A percentile compares a stretch with the other conserved stretches of the same genome.
Evolutionary conservation across 2,797 vertebrate genomes (phyloP).

Genomic region (Babyrousa celebensis): DNA sequence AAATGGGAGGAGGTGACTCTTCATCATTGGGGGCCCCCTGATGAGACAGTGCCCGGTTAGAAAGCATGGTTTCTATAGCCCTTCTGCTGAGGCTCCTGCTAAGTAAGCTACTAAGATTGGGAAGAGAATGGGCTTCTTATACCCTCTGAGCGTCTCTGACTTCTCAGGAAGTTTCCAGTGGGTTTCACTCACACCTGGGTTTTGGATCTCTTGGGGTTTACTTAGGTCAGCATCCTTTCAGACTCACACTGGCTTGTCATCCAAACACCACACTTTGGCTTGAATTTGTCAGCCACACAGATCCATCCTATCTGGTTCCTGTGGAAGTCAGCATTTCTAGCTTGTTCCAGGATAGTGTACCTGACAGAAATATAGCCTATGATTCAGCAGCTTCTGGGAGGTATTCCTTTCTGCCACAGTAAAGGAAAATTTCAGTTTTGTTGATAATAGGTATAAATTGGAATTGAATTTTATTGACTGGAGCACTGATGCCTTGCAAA

Average conservation of each 20-base stretch:
- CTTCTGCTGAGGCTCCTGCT: neutral
- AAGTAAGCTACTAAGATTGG: too few relatives aligned
- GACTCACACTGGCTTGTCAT: neutral
- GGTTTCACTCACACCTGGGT: neutral
- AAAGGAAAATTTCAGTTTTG: neutral
- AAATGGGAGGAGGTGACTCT: too few relatives aligned
- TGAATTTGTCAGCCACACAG: neutral
- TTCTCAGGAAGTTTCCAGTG: neutral
- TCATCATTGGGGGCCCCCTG: accelerated
- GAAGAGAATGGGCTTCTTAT: neutral
- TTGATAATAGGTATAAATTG: neutral
- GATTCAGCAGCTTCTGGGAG: neutral
- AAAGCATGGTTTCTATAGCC: neutral
- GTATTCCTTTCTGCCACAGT: neutral
- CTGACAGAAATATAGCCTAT: neutral
- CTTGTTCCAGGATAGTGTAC: neutral
- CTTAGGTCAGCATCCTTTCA: neutral
- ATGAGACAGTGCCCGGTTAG: neutral
- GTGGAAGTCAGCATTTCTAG: neutral
- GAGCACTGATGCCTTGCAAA: neutral
- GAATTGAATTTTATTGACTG: neutral
- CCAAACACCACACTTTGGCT: neutral
- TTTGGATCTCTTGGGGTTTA: neutral
- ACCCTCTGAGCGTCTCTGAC: neutral
- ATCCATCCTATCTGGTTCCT: neutral